Conservation (phyloP, 2,113 vertebrate species). For the Laticauda colubrina region DNA sequence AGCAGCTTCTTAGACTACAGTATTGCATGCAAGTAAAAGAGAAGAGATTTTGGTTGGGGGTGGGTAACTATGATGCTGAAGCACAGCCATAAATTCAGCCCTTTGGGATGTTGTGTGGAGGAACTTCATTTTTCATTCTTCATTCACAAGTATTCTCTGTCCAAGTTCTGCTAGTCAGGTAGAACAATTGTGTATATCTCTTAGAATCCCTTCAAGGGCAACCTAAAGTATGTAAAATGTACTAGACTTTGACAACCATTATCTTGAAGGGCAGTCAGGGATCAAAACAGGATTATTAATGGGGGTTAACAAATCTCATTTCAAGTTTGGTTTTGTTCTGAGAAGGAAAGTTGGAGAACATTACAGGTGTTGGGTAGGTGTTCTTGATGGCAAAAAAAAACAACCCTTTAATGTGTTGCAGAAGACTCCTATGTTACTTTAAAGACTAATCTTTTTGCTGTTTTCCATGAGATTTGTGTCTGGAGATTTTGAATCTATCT, state of each 20-base stretch:
- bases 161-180: slow-evolving; percentile 2
- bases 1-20: slow-evolving; percentile 26
- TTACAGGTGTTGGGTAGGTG: not conserved
- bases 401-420: not conserved
- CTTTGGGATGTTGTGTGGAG: accelerated
- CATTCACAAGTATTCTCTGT: not conserved
- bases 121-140: not conserved
- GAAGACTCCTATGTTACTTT: not conserved
- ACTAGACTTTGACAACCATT: not conserved
- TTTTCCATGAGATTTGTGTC: not conserved
- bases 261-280: not conserved
- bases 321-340: not conserved
- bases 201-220: not conserved
- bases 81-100: slow-evolving; percentile 30
- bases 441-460: not conserved
- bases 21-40: slow-evolving; percentile 35
- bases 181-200: not conserved
- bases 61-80: slow-evolving; percentile 5
- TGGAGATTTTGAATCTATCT: not conserved
- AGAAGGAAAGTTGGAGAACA: not conserved
- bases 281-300: not conserved
- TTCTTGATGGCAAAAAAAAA: not conserved
- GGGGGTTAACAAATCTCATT: not conserved
- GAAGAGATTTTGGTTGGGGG: not conserved
- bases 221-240: not conserved